Conservation (phyloP, 92 coral and sea anemone species). For the Epizoanthus illoricatus region DNA sequence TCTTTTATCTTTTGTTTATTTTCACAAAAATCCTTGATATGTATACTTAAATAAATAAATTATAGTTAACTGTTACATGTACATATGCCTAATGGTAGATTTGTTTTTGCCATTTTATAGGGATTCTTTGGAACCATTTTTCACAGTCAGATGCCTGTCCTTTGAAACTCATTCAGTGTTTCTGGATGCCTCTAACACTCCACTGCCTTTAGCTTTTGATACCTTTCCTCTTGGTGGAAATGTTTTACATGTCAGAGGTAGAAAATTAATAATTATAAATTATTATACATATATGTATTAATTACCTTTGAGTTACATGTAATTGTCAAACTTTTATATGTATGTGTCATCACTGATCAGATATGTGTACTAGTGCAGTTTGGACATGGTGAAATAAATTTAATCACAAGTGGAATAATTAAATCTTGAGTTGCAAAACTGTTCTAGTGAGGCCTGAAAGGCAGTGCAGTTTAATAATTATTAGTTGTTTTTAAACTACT, state of each 20-base stretch:
- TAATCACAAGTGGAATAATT: too few relatives aligned
- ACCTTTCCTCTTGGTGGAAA: conserved; percentile 98
- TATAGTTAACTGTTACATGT: neutral
- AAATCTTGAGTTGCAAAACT: too few relatives aligned
- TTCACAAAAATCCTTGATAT: neutral
- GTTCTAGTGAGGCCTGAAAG: too few relatives aligned
- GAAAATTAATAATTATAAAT: neutral
- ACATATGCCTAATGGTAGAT: neutral
- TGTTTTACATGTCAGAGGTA: conserved; percentile 89
- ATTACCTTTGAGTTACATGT: too few relatives aligned
- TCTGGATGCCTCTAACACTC: conserved; percentile 93
- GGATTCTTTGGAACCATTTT: conserved; percentile 92
- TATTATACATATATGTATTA: too few relatives aligned
- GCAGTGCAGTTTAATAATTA: too few relatives aligned
- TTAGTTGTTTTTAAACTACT: too few relatives aligned
- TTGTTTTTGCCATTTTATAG: conserved; percentile 46
- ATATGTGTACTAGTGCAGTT: too few relatives aligned
- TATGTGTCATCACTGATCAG: too few relatives aligned
- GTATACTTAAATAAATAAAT: neutral
- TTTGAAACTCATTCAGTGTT: conserved; percentile 92
- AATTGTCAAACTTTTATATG: too few relatives aligned
- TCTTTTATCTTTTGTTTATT: neutral
- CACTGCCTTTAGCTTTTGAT: conserved; percentile 94
- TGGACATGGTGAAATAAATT: too few relatives aligned
- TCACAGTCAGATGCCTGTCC: conserved; percentile 63